Percentiles rank a stretch among this genome's conserved stretches.
Evolutionary conservation across 2,888 invertebrate genomes (phyloP).

Genomic region (Autographa pulchrina): DNA sequence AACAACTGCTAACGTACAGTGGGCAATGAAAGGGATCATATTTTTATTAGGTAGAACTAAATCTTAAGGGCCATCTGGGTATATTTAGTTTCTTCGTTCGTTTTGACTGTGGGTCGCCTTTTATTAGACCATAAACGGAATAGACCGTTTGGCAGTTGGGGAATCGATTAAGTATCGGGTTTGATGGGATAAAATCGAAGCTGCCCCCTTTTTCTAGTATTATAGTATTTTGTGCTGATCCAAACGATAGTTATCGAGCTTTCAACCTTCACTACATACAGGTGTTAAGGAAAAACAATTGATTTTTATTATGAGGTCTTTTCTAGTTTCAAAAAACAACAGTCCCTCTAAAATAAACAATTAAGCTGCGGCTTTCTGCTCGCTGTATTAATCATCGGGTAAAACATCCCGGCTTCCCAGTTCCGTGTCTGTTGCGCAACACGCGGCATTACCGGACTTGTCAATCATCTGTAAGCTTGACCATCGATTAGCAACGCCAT

Average conservation of each 20-base stretch:
- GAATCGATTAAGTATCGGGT: not conserved
- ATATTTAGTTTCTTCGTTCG: constrained; percentile 6
- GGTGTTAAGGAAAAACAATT: not conserved
- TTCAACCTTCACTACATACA: not conserved
- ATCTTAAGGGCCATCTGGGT: constrained; percentile 23
- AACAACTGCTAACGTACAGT: constrained; percentile 42
- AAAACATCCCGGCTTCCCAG: constrained; percentile 3
- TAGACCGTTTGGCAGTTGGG: not conserved
- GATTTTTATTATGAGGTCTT: not conserved
- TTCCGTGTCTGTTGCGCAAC: constrained; percentile 29
- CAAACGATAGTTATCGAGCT: not conserved
- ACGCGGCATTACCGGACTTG: constrained; percentile 36
- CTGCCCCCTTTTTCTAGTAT: not conserved
- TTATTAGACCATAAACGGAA: constrained; percentile 4
- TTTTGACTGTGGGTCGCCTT: not conserved
- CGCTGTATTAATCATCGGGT: not conserved
- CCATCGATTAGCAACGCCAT: constrained; percentile 25
- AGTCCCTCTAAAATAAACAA: not conserved
- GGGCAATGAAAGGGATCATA: constrained; percentile 42
- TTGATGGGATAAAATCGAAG: not conserved
- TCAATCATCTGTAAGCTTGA: constrained; percentile 30
- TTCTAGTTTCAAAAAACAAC: not conserved
- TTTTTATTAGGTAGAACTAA: constrained; percentile 38
- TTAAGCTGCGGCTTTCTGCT: not conserved
- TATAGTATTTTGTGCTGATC: not conserved